These are phyloP conservation scores for Lacerta bilineata DNA, from an alignment of 2,797 vertebrate species.

Conservation along the genomic window DNA sequence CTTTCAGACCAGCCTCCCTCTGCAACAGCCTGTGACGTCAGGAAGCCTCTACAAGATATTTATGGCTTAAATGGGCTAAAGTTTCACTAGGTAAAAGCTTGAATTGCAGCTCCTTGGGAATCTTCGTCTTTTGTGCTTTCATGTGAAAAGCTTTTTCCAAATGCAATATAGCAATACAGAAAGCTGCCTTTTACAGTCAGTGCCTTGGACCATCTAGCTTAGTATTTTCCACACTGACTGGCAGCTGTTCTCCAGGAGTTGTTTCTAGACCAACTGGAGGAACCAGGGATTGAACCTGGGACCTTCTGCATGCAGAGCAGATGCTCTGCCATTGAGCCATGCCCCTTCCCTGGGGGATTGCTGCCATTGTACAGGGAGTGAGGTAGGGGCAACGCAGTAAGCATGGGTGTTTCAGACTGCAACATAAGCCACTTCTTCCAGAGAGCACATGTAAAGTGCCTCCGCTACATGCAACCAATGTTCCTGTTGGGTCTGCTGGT, in stretches of 20 bases:
- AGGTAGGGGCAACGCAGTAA: constrained; percentile 49
- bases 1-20: constrained; percentile 73
- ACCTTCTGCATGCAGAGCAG: too few relatives aligned
- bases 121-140: constrained; percentile 67
- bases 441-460: constrained; percentile 29
- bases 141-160: constrained; percentile 43
- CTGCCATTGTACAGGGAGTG: background rate
- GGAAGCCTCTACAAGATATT: constrained; percentile 74
- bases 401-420: constrained; percentile 53
- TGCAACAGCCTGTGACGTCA: constrained; percentile 80
- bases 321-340: background rate
- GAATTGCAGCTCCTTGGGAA: constrained; percentile 52
- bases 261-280: too few relatives aligned
- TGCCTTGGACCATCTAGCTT: too few relatives aligned
- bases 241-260: too few relatives aligned
- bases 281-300: too few relatives aligned
- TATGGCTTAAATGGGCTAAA: constrained; percentile 72
- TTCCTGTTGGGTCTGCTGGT: constrained; percentile 1
- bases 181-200: too few relatives aligned
- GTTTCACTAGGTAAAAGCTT: constrained; percentile 73
- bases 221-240: too few relatives aligned
- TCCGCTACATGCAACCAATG: constrained; percentile 23
- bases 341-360: background rate
- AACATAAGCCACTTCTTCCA: constrained; percentile 54
- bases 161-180: background rate